phyloP scores from a whole-genome alignment of 2,888 invertebrate genomes.

The Amphipyra berbera region DNA sequence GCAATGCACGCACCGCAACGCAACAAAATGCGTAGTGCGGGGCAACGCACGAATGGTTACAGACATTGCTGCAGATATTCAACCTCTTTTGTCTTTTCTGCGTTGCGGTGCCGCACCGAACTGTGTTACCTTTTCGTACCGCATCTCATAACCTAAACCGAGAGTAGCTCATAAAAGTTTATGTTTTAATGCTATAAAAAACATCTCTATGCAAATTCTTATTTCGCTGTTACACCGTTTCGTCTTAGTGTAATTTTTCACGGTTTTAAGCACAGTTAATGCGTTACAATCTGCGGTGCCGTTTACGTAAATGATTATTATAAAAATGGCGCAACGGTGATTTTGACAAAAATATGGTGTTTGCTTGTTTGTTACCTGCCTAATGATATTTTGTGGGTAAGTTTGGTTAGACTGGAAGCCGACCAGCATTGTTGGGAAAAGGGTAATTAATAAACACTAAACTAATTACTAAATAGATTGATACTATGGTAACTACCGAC shows the following conservation, averaged over 20 bases:
- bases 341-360: neutral
- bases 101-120: neutral
- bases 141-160: constrained; percentile 53
- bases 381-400: neutral
- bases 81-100: too few species aligned
- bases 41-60: too few species aligned
- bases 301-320: constrained; percentile 42
- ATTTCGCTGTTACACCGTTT: constrained; percentile 53
- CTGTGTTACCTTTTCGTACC: neutral
- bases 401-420: too few species aligned
- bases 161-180: constrained; percentile 70
- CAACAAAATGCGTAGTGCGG: too few species aligned
- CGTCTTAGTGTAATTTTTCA: constrained; percentile 37
- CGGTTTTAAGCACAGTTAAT: constrained; percentile 38
- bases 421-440: too few species aligned
- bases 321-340: constrained; percentile 1
- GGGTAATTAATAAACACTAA: too few species aligned
- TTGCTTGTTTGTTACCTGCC: neutral
- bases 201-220: constrained; percentile 65
- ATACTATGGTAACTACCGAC: too few species aligned
- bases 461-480: too few species aligned
- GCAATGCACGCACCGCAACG: too few species aligned
- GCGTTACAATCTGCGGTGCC: constrained; percentile 28
- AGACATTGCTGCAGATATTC: too few species aligned
- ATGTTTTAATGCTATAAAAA: constrained; percentile 72